Percentiles rank a stretch among this genome's conserved stretches.
Conservation (phyloP, 2,113 vertebrate genomes). For the Ochotona curzoniae region DNA sequence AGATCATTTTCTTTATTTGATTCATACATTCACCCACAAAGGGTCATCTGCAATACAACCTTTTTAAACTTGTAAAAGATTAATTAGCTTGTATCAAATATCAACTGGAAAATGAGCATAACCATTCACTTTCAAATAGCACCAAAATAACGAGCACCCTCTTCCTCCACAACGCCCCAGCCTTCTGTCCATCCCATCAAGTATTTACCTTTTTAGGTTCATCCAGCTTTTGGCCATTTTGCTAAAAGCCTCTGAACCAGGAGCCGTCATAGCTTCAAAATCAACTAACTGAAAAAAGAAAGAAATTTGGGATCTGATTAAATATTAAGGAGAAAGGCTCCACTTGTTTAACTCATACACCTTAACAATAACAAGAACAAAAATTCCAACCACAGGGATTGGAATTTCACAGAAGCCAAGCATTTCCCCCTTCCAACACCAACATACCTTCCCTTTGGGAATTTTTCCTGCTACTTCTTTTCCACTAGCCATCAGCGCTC, state of each 20-base stretch:
- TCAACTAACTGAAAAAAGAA: conserved; percentile 93
- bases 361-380: too few relatives aligned
- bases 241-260: conserved; percentile 94
- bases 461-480: conserved; percentile 97
- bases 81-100: too few relatives aligned
- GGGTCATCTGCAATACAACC: background rate
- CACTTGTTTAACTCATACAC: background rate
- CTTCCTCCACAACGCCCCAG: too few relatives aligned
- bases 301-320: background rate
- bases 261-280: conserved; percentile 98
- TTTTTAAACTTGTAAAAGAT: background rate
- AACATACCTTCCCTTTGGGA: conserved; percentile 95
- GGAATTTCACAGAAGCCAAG: too few relatives aligned
- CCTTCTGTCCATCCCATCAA: background rate
- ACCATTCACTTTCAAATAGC: background rate
- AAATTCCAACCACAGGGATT: too few relatives aligned
- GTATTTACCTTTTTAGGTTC: conserved; percentile 93
- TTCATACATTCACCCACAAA: background rate
- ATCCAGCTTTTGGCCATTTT: conserved; percentile 96
- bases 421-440: background rate
- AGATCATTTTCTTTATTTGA: background rate
- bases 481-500: conserved; percentile 97
- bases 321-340: background rate
- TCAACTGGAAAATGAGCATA: background rate
- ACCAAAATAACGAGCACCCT: background rate